Conservation (phyloP, 2,888 invertebrate genomes). For the Chelonus formosanus region DNA sequence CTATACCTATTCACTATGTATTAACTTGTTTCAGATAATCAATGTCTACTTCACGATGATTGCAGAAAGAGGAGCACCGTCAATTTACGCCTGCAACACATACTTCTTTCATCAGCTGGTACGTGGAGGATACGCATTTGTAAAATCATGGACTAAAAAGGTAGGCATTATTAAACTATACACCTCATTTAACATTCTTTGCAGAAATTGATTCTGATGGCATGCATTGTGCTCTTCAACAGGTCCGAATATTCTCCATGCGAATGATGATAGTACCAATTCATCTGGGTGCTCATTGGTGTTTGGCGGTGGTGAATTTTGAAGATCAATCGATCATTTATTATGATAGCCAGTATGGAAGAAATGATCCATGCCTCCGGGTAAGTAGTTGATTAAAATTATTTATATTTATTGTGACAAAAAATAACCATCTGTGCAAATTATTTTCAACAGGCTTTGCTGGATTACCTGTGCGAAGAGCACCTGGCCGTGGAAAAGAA, state of each 20-base stretch:
- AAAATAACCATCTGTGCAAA: neutral
- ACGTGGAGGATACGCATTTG: neutral
- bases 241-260: too few species aligned
- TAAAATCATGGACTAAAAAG: slow-evolving; percentile 4
- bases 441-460: neutral
- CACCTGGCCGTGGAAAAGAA: neutral
- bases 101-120: neutral
- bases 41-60: slow-evolving; percentile 8
- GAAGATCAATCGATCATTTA: neutral
- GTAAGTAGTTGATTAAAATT: slow-evolving; percentile 3
- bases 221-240: too few species aligned
- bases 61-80: neutral
- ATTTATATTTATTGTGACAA: neutral
- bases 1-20: too few species aligned
- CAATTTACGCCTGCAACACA: neutral
- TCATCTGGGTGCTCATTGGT: slow-evolving; percentile 7
- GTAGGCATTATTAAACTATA: neutral
- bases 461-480: neutral
- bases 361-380: neutral
- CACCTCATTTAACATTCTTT: too few species aligned
- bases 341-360: slow-evolving; percentile 11
- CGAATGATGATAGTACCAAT: too few species aligned
- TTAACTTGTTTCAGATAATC: neutral
- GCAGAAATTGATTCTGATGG: too few species aligned
- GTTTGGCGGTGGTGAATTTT: neutral